Base-by-base conservation (phyloP, 2,797 vertebrate genomes). In the Parauchenoglanis punctatus region DNA sequence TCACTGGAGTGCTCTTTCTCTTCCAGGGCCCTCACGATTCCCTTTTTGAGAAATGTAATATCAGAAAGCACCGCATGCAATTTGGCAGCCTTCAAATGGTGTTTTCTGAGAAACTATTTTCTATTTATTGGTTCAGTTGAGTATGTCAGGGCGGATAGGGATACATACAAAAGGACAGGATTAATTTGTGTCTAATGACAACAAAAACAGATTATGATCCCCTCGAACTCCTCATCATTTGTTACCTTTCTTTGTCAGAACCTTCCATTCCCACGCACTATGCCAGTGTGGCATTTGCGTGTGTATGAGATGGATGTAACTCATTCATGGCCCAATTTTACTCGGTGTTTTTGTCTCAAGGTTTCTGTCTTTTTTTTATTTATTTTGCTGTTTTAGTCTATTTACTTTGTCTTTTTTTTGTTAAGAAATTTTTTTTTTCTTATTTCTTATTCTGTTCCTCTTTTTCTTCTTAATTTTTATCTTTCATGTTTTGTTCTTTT, bases 191-290 rank as follows among this genome's bases (percentile, higher is more conserved):
- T 49, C 23, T 75, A 75, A 75, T n/a, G 3, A 49, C 3, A 86
- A 54, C 40, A 44, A 68, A 18, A n/a, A 52, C 35, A 44, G 23
- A 31, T 11, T 20, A n/a, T 31, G n/a, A 46, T 81, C 18, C 10
- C 28, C 18, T 17, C 6, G 73, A 72, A 89, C 90, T 89, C 90
- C 91, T 90, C 88, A 13, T 25, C 59, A 63, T 78, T 78, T 72
- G 40, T 52, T 72, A 80, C 65, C 8, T 76, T 23, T 56, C 56
- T 82, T 72, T 61, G 40, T 89, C 91, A 91, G 83, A n/a, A 86
- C 70, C 83, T 90, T 93, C 87, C 31, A 93, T 1, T 63, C 83
- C 85, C 56, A 52, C 40, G 20, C 81, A 80, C 44, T 81, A 87
- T 89, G 85, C 84, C 89, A 90, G 93, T 89, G 0, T 23, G 68